Evolutionary conservation across 1,140 invertebrate genomes (phyloP).

Genomic region (Lucilia sericata): DNA sequence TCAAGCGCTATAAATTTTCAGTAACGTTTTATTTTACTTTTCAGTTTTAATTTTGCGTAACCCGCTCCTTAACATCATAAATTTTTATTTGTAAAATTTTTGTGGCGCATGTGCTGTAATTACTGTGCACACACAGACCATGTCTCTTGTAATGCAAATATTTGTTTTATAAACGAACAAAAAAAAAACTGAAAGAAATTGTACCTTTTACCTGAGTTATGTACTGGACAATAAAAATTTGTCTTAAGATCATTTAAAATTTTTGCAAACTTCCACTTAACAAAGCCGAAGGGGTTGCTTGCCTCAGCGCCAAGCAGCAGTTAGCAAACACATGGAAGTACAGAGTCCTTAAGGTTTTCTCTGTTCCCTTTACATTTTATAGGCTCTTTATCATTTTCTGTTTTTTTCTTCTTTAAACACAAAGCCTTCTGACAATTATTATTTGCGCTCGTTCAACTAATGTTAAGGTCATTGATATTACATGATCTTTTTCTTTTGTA

Average conservation of each 20-base stretch:
- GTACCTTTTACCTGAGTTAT: not conserved
- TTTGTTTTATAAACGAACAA: slow-evolving; percentile 7
- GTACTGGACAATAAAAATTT: not conserved
- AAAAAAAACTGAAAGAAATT: not conserved
- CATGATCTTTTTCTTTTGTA: not conserved
- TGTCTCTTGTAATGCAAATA: slow-evolving; percentile 37
- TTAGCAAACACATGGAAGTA: not conserved
- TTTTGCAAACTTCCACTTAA: not conserved
- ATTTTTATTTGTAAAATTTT: not conserved
- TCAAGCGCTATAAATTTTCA: slow-evolving; percentile 20
- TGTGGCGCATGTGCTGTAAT: slow-evolving; percentile 36
- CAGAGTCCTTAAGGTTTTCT: not conserved
- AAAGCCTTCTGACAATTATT: not conserved
- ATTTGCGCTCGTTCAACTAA: not conserved
- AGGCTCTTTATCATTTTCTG: not conserved
- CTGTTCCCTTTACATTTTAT: not conserved
- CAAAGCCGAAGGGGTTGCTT: not conserved
- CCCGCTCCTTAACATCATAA: slow-evolving; percentile 33
- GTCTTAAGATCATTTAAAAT: not conserved
- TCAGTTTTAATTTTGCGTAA: slow-evolving; percentile 23
- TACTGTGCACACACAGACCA: not conserved
- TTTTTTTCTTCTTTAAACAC: not conserved
- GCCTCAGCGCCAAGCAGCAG: too few relatives aligned
- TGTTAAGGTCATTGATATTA: slow-evolving; percentile 20
- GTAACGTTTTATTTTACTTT: not conserved